Base-by-base conservation (phyloP, 1,140 invertebrate genomes). In the Apis florea region DNA sequence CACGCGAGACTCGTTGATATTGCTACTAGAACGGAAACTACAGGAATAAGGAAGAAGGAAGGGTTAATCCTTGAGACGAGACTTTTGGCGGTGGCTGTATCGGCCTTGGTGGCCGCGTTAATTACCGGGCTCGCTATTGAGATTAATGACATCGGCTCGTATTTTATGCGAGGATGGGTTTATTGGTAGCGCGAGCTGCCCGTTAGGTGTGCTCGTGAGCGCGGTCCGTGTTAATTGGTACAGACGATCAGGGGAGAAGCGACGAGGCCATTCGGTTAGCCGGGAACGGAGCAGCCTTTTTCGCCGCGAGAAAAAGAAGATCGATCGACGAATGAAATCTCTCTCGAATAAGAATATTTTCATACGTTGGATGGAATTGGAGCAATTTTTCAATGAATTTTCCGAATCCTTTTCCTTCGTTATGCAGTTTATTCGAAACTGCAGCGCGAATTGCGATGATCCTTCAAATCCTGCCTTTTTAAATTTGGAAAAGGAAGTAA, bases 91-190 rank as follows among this genome's bases (percentile, higher is more conserved):
- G n/a, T 59, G 53, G 83, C 26, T 83, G 79, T 85, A 83, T 70
- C 73, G 85, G 73, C 69, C 85, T 86, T 83, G 85, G 80, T 76
- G 77, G 85, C 64, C 83, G 70, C 79, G 76, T 88, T 88, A 88
- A 88, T 88, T 88, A 87, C 83, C 54, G 51, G 24, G 63, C 85
- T 67, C 84, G 56, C 53, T 83, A 88, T 88, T 88, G 85, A 88
- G 85, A 88, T 88, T 88, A 88, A 88, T 88, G 79, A 85, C 86
- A 88, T 87, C 63, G 83, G 78, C 79, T 76, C 73, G 85, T 85
- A 76, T 84, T 88, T 87, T 87, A 85, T 80, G 76, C 24, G 76
- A 85, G 83, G 83, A 87, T 87, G 85, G 79, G 73, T 85, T 83
- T 88, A 87, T 83, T 80, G 85, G 79, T 73, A 75, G 58, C 51